A percentile compares a stretch with the other conserved stretches of the same genome.
These are phyloP conservation scores for Drosophila histrio DNA, from an alignment of 2,888 invertebrate genomes.

Conservation along the genomic window DNA sequence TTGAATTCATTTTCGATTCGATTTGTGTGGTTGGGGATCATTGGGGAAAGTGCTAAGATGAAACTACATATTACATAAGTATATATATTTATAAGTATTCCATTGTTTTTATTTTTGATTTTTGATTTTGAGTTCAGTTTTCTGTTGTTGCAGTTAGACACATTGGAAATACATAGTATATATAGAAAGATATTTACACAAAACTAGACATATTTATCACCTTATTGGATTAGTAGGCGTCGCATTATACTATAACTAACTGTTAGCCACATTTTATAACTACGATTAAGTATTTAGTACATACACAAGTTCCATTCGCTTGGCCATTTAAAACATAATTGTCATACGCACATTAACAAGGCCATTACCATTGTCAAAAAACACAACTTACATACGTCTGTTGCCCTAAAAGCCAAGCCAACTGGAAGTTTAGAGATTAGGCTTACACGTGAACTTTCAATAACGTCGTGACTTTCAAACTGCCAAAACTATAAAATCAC, in stretches of 20 bases:
- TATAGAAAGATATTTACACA: conserved; percentile 38
- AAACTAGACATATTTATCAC: conserved; percentile 82
- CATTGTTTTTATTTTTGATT: not conserved
- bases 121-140: conserved; percentile 43
- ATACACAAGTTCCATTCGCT: conserved; percentile 12
- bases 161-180: conserved; percentile 20
- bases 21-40: not conserved
- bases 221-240: conserved; percentile 60
- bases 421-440: conserved; percentile 76
- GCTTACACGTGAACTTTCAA: conserved; percentile 35
- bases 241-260: conserved; percentile 50
- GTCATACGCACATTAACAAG: conserved; percentile 49
- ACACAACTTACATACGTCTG: conserved; percentile 58
- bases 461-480: not conserved
- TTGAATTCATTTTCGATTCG: conserved; percentile 47
- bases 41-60: conserved; percentile 18
- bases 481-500: conserved; percentile 2
- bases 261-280: conserved; percentile 27
- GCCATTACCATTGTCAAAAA: conserved; percentile 45
- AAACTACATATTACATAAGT: too few relatives aligned
- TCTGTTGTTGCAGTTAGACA: conserved; percentile 47
- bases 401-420: conserved; percentile 74
- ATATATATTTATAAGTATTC: not conserved
- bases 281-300: not conserved
- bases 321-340: conserved; percentile 11